A percentile compares a stretch with the other conserved stretches of the same genome.
Conservation (phyloP, 2,797 vertebrate genomes). For the Arnoldichthys spilopterus region DNA sequence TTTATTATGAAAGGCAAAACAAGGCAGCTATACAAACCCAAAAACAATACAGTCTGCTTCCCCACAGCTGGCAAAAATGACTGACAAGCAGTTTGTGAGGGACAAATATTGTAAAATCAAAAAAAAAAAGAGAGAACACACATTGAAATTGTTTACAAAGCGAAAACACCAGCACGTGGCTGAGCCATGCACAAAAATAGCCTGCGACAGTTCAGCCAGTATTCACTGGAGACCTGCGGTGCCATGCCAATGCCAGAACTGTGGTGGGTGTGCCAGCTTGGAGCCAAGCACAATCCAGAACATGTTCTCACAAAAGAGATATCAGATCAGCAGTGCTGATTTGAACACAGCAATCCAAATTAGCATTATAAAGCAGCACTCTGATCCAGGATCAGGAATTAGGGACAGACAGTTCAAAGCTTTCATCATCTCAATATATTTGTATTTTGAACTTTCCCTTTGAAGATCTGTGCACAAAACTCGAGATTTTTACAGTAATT, state of each 20-base stretch:
- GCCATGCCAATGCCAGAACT: slow-evolving; percentile 16
- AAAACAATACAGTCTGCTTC: neutral
- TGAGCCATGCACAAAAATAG: slow-evolving; percentile 10
- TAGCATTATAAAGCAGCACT: neutral
- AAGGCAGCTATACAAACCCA: neutral
- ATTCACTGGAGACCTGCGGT: slow-evolving; percentile 27
- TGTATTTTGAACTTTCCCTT: too few species aligned
- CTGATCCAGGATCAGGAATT: slow-evolving; percentile 10
- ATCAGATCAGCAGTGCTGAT: slow-evolving; percentile 3
- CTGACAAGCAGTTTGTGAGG: neutral
- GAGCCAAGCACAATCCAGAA: slow-evolving; percentile 20
- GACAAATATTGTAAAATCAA: neutral
- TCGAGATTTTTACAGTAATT: too few species aligned
- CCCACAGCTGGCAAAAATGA: neutral
- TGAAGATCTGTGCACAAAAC: too few species aligned
- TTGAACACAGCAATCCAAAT: slow-evolving; percentile 1
- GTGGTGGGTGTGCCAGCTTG: slow-evolving; percentile 24
- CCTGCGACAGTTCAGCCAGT: slow-evolving; percentile 30
- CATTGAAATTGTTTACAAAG: slow-evolving; percentile 31
- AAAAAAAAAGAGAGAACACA: slow-evolving; percentile 4
- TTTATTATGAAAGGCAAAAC: slow-evolving; percentile 3
- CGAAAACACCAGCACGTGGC: slow-evolving; percentile 13
- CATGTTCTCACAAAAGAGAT: slow-evolving; percentile 10
- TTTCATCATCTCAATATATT: neutral
- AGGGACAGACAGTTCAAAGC: neutral